Evolutionary conservation across 2,888 invertebrate genomes (phyloP), one percentile per base, ranked within the genome.

Genomic region (Lapara coniferarum): DNA sequence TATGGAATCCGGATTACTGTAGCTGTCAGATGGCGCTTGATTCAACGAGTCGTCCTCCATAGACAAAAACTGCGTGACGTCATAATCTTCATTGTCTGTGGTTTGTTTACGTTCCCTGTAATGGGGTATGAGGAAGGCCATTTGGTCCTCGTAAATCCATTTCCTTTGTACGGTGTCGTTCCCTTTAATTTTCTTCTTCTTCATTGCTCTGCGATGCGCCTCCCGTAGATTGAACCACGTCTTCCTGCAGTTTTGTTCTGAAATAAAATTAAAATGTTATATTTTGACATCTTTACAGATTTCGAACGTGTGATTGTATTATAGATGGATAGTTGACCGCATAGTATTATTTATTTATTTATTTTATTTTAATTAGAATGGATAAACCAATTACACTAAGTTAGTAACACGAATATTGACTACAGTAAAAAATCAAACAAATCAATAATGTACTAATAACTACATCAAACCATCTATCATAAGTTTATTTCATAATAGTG

Each of bases 61-160:
- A 16, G 66, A 66, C 7, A 63, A 46, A 12, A 49, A 63, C 2
- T 63, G 63, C 71, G 73, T 74, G 70, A 68, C 68, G 67, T 74
- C 72, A 74, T 73, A 73, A 71, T 72, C 70, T 51, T 66, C 72
- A 68, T 58, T 69, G 16, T 52, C 59, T 52, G 59, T 59, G 69
- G 73, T 69, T 75, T 75, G 71, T 66, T 72, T 74, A 8, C 75
- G 74, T 73, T 76, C 74, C 73, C 66, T 75, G 71, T 74, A 75
- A 75, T 76, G 76, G 71, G 75, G 77, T 73, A 77, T 19, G 68
- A 74, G 74, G 73, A 77, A 76, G 72, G 73, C 71, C 75, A 78
- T 76, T 72, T 78, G 76, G 72, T 77, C 74, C 73, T 78, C 78
- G 73, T 68, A 78, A 59, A 72, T 73, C 75, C 77, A 77, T 72